phyloP scores from a whole-genome alignment of 2,113 vertebrate genomes.

The Prietella phreatophila region DNA sequence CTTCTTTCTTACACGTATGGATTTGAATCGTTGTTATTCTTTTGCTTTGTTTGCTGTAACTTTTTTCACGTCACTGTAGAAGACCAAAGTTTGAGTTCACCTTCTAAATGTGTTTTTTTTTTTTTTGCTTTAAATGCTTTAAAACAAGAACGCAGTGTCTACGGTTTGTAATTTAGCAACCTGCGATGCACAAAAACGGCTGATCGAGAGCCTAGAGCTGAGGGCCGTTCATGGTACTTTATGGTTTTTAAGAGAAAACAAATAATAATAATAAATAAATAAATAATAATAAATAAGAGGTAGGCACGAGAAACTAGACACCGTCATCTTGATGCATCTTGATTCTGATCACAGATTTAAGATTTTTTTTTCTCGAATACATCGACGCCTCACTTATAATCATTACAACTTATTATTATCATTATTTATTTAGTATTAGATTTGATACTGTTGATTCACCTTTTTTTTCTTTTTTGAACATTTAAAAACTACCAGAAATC shows the following conservation, averaged over 20 bases:
- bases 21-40: conserved; percentile 39
- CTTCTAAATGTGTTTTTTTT: neutral
- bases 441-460: too few relatives aligned
- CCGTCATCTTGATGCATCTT: neutral
- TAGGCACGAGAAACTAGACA: neutral
- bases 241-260: neutral
- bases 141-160: conserved; percentile 48
- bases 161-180: conserved; percentile 31
- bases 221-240: conserved; percentile 44
- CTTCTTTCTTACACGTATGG: conserved; percentile 42
- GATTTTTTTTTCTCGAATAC: neutral
- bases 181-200: conserved; percentile 56
- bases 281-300: neutral
- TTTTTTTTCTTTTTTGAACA: neutral
- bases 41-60: conserved; percentile 14
- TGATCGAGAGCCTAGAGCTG: conserved; percentile 55
- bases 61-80: conserved; percentile 60
- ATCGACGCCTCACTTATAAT: neutral
- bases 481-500: neutral
- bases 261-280: neutral
- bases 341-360: neutral
- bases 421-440: neutral
- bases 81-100: conserved; percentile 67
- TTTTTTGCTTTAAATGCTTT: conserved; percentile 18
- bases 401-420: neutral